Base-by-base conservation (phyloP, 2,113 vertebrate genomes). In the Rhinogobius similis region DNA sequence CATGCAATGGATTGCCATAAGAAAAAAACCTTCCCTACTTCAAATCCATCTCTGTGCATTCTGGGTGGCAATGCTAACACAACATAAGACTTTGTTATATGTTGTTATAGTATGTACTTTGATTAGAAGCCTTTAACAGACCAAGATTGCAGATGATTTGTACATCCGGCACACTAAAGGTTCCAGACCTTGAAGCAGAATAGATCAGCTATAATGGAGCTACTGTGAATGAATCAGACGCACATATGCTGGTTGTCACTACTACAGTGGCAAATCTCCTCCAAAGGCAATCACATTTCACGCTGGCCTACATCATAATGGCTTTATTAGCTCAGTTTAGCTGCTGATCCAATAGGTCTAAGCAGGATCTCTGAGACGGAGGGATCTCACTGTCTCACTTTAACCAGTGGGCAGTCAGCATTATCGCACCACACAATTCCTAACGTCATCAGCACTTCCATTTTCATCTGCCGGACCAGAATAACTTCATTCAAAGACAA, bases 401-500 rank as follows among this genome's bases (percentile, higher is more conserved):
- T 77, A 74, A 82, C 12, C 70, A 20, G 72, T 77, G 67, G 73
- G 84, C 52, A 72, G 84, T 53, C 78, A 63, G 68, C 55, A 87
- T 84, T 83, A 73, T 78, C 48, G 16, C 58, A 12, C 70, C 67
- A 1, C 59, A 52, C 18, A 59, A 68, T 70, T 83, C 77, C 73
- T 79, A 32, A 23, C 14, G 48, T 65, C 67, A 87, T 84, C 76
- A 75, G 80, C 81, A 52, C 46, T 87, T 86, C 69, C 48, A 67
- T 81, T 87, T 75, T 59, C 68, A 62, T 52, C 52, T 13, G 18
- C 6, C 65, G 65, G 78, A 74, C 38, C n/a, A 74, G 73, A 83
- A 82, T 73, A 84, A 48, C 75, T 78, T 73, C 23, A 76, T 75
- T 80, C 56, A 68, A 27, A 82, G 71, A 71, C 73, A 26, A 26